These are phyloP conservation scores for Nycticebus coucang DNA, from an alignment of 2,113 vertebrate genomes.

Conservation along the genomic window DNA sequence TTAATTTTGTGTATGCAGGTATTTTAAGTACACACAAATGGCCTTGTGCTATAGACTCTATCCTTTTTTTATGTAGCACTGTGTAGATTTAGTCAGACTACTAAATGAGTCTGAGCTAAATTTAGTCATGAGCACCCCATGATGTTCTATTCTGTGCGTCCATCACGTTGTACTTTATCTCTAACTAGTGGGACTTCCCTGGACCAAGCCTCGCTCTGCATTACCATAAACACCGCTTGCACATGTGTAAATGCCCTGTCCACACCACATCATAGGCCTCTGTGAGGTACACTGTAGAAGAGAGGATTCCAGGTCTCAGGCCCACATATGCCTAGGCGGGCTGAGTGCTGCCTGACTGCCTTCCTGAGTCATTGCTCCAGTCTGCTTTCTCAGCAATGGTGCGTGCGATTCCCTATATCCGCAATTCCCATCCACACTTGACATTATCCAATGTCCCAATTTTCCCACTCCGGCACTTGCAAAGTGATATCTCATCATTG, in stretches of 20 bases:
- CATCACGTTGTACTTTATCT: not conserved
- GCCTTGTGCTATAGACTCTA: not conserved
- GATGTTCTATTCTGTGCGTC: not conserved
- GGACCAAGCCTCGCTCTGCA: not conserved
- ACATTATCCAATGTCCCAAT: not conserved
- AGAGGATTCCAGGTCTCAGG: no score
- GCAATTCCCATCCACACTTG: not conserved
- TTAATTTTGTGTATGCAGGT: not conserved
- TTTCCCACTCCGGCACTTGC: not conserved
- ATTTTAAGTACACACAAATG: not conserved
- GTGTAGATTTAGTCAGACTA: not conserved
- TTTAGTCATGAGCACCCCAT: fast-evolving
- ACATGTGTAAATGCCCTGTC: not conserved
- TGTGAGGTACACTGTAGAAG: not conserved
- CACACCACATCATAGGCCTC: fast-evolving
- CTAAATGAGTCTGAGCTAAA: no score
- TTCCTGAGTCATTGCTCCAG: not conserved
- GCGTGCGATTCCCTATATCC: not conserved
- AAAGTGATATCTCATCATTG: not conserved
- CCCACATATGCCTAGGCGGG: not conserved
- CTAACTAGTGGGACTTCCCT: not conserved
- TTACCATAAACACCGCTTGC: not conserved
- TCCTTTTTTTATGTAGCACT: not conserved
- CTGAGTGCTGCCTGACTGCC: not conserved
- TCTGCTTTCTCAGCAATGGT: not conserved